phyloP scores from a whole-genome alignment of 1,140 invertebrate genomes.

The Drosophila triauraria region DNA sequence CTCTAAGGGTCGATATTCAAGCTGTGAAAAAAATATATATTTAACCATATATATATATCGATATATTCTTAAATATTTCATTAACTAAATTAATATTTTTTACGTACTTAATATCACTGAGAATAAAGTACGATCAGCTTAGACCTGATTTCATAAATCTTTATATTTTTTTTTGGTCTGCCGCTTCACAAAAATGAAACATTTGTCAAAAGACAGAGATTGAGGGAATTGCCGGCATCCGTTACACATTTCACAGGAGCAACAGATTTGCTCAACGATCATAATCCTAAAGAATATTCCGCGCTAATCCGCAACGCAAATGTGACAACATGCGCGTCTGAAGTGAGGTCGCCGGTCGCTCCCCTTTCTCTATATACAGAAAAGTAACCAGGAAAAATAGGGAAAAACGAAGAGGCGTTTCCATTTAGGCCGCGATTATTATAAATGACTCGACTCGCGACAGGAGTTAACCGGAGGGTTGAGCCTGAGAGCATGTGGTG shows the following conservation, averaged over 20 bases:
- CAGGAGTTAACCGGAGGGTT: slow-evolving; percentile 27
- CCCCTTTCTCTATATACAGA: slow-evolving; percentile 7
- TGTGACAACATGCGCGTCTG: slow-evolving; percentile 83
- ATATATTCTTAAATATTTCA: no score
- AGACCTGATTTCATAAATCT: slow-evolving; percentile 13
- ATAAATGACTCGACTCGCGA: slow-evolving; percentile 29
- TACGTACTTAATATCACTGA: neutral
- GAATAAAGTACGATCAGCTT: slow-evolving; percentile 3
- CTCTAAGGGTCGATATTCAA: no score
- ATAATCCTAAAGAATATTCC: slow-evolving; percentile 79
- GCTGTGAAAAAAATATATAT: no score
- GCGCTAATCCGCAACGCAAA: slow-evolving; percentile 84
- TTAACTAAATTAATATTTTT: neutral
- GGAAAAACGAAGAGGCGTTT: slow-evolving; percentile 31
- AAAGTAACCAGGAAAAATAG: slow-evolving; percentile 4
- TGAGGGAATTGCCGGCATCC: slow-evolving; percentile 48
- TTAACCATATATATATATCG: no score
- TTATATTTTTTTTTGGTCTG: neutral
- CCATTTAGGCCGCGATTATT: slow-evolving; percentile 34
- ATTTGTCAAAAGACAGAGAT: slow-evolving; percentile 71
- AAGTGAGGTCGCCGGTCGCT: slow-evolving; percentile 65
- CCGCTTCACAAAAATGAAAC: slow-evolving; percentile 51
- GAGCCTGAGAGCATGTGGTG: slow-evolving; percentile 13
- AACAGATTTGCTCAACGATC: slow-evolving; percentile 85
- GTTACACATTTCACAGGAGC: slow-evolving; percentile 69